Evolutionary conservation across 1,140 invertebrate genomes (phyloP), one percentile per base, ranked within the genome.

Genomic region (Bombus picipes): DNA sequence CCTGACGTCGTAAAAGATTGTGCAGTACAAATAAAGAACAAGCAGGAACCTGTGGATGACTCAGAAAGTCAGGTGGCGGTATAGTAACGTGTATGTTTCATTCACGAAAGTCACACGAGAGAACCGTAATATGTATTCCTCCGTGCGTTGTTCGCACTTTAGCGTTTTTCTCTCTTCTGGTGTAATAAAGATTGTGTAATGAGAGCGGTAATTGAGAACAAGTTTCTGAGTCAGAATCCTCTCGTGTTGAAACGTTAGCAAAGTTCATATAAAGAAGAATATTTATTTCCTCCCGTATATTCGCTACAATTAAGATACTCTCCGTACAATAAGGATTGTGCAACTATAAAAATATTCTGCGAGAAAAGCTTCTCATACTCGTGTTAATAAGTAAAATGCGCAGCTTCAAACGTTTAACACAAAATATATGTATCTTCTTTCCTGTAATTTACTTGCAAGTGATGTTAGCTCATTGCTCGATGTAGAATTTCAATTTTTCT

Each of bases 121-220:
- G 13, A 57, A 25, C 8, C 41, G n/a, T 22, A 32, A 32, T 22
- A 39, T 34, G 15, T 10, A 15, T 62, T 34, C 22, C 9, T 34
- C 18, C 34, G 34, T 68, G 9, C 66, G 32, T 39, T n/a, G 34
- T 62, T 4, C 13, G 15, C 9, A 12, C 25, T 62, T 77, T 28
- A 41, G n/a, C 18, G n/a, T n/a, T 25, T 28, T 77, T 59, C 73
- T 37, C 39, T 62, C 25, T 59, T 28, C 34, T 39, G 47, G 25
- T n/a, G 68, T 39, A 71, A 71, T 41, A 39, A 39, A 10, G 25
- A 57, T 76, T 37, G 9, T 15, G 75, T 65, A 77, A 77, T 12
- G 53, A 62, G 37, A 32, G 28, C 28, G 37, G 28, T 65, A 59
- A 77, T 77, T 32, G 75, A 65, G 57, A 77, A 62, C 75, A 41